Conservation (phyloP, 2,888 invertebrate genomes). For the Clostera curtula region DNA sequence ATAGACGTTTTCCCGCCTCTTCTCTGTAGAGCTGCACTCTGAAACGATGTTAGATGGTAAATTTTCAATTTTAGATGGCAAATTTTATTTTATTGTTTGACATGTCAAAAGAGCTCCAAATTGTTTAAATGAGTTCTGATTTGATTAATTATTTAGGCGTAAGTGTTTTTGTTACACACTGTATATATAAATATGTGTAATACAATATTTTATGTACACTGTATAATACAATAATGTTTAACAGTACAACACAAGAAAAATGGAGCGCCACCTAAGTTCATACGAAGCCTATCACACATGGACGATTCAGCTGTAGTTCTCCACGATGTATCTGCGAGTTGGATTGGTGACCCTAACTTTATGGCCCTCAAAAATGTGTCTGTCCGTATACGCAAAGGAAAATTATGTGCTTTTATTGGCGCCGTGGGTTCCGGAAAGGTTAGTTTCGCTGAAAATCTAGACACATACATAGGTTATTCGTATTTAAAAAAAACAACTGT, state of each 20-base stretch:
- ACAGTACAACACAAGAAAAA: neutral
- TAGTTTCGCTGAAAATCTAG: too few species aligned
- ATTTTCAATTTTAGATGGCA: too few species aligned
- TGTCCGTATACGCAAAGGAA: constrained; percentile 69
- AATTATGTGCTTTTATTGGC: constrained; percentile 82
- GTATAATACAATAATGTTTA: neutral
- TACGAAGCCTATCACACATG: constrained; percentile 40
- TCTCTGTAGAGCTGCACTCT: too few species aligned
- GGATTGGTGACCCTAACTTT: constrained; percentile 66
- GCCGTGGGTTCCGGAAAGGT: constrained; percentile 85
- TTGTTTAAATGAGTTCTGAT: too few species aligned
- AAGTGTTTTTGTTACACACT: too few species aligned
- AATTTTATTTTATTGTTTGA: too few species aligned
- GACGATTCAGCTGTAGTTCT: constrained; percentile 48
- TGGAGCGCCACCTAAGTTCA: constrained; percentile 22
- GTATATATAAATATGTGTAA: neutral
- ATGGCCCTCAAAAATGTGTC: constrained; percentile 73
- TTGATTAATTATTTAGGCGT: too few species aligned
- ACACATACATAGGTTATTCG: neutral
- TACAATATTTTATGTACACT: neutral
- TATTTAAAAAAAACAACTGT: too few species aligned
- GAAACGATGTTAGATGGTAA: too few species aligned
- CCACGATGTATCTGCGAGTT: constrained; percentile 60
- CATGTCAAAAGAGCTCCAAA: too few species aligned
- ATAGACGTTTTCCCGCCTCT: too few species aligned